Percentiles rank a stretch among this genome's conserved stretches.
These are phyloP conservation scores for Stegodyphus mimosarum DNA, from an alignment of 1,140 invertebrate species.

Conservation along the genomic window DNA sequence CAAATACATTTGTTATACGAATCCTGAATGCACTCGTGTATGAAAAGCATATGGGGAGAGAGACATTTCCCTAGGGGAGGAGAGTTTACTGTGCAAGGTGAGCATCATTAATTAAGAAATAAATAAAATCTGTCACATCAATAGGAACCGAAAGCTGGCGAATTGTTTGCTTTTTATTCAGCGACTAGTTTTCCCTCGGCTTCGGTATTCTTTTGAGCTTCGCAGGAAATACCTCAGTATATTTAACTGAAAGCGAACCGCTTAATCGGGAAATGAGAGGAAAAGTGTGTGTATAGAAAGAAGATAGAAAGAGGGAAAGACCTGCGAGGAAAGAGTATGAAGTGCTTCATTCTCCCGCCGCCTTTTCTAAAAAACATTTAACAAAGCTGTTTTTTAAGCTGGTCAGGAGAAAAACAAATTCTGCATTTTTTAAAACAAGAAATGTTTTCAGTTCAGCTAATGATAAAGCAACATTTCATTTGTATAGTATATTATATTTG, in stretches of 20 bases:
- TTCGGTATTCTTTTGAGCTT: not conserved
- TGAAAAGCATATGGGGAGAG: conserved; percentile 46
- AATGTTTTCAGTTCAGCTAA: too few relatives aligned
- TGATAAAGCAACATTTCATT: too few relatives aligned
- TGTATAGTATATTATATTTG: too few relatives aligned
- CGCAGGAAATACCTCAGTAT: too few relatives aligned
- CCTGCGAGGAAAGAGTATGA: too few relatives aligned
- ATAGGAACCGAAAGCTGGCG: conserved; percentile 24
- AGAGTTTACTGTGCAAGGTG: conserved; percentile 24
- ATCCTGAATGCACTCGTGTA: conserved; percentile 29
- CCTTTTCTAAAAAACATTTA: too few relatives aligned
- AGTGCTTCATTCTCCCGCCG: too few relatives aligned
- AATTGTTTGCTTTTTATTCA: conserved; percentile 30
- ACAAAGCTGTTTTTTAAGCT: too few relatives aligned
- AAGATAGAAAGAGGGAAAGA: not conserved
- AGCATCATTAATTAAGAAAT: conserved; percentile 57
- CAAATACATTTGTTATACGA: conserved; percentile 49
- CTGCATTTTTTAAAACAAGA: too few relatives aligned
- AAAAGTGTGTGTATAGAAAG: not conserved
- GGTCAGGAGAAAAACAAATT: too few relatives aligned
- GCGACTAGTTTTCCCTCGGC: not conserved
- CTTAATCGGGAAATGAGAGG: conserved; percentile 10
- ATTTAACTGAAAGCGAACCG: not conserved
- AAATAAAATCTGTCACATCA: conserved; percentile 56
- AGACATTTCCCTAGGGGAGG: conserved; percentile 18